Conservation (phyloP, 2,113 vertebrate species). For the Quiscalus mexicanus region DNA sequence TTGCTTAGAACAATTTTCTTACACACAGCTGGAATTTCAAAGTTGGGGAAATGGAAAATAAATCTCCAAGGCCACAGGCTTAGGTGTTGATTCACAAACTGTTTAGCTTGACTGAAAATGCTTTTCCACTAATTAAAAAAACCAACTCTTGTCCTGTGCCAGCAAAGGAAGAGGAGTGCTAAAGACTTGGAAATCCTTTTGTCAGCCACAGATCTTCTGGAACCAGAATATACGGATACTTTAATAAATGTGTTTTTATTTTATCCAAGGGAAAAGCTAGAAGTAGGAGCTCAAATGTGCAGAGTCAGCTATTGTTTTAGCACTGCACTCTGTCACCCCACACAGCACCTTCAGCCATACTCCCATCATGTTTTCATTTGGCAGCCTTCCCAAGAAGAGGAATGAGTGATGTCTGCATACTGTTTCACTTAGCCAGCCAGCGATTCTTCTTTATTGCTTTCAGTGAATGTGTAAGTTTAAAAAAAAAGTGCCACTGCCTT, state of each 20-base stretch:
- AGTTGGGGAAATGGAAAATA: slow-evolving; percentile 54
- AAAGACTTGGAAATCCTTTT: slow-evolving; percentile 22
- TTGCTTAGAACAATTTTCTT: slow-evolving; percentile 49
- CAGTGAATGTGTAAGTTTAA: not conserved
- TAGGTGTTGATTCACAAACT: slow-evolving; percentile 25
- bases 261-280: slow-evolving; percentile 28
- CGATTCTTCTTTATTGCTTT: slow-evolving; percentile 4
- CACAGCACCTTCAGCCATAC: slow-evolving; percentile 52
- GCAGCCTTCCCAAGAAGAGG: slow-evolving; percentile 28
- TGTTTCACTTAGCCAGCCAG: slow-evolving; percentile 54
- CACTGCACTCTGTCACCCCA: slow-evolving; percentile 46
- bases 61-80: slow-evolving; percentile 11
- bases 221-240: slow-evolving; percentile 51
- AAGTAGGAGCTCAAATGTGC: slow-evolving; percentile 33
- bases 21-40: slow-evolving; percentile 27
- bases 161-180: slow-evolving; percentile 8
- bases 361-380: slow-evolving; percentile 56
- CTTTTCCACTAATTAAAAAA: slow-evolving; percentile 25
- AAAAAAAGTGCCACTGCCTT: not conserved
- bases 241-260: slow-evolving; percentile 53
- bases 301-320: slow-evolving; percentile 62
- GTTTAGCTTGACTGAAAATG: not conserved
- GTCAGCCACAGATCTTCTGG: slow-evolving; percentile 22
- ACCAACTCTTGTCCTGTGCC: not conserved
- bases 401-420: slow-evolving; percentile 45